Evolutionary conservation across 2,888 invertebrate species (phyloP), one percentile per base, ranked within the genome.

Genomic region (Strigamia maritima): DNA sequence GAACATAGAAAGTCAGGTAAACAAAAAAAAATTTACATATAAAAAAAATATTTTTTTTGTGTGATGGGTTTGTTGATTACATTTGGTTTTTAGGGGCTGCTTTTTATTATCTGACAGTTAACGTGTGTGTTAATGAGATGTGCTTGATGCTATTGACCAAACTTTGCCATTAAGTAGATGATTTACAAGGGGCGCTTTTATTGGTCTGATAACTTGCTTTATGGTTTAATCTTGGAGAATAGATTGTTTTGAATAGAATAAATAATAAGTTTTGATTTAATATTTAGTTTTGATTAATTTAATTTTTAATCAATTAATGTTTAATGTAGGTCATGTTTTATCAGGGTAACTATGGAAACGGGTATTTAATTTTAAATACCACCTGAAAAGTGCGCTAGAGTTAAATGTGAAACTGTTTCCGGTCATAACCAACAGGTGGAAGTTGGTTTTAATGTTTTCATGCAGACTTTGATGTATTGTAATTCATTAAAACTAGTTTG

Each of bases 1-100:
- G 65, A 79, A 75, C 44, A 79, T 26, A 70, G 79, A 40, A 79
- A 79, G 38, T 79, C 79, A 79, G 79, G 79, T 79, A 75, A 70
- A 26, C 10, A 7, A 22, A 60, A 14, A 44, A 44, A 14, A 14
- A 14, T 60, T 60, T 60, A 8, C 14, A 8, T 60, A 12, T 4
- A 22, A 60, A 60, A 22, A 7, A 8, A 8, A 8, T 60, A 22
- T 7, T 7, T 6, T 60, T 60, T 22, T 60, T 60, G 14, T 7
- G 14, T 8, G 4, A 7, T 60, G 4, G 6, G 7, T 70, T 70
- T 14, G 6, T 28, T n/a, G n/a, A n/a, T n/a, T n/a, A n/a, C n/a
- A n/a, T n/a, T n/a, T n/a, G n/a, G n/a, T n/a, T n/a, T 14, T 44
- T 44, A 44, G 44, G 44, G 16, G 6, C n/a, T n/a, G 8, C 2